A percentile compares a stretch with the other conserved stretches of the same genome.
Conservation (phyloP, 2,113 vertebrate genomes). For the Electrona antarctica region DNA sequence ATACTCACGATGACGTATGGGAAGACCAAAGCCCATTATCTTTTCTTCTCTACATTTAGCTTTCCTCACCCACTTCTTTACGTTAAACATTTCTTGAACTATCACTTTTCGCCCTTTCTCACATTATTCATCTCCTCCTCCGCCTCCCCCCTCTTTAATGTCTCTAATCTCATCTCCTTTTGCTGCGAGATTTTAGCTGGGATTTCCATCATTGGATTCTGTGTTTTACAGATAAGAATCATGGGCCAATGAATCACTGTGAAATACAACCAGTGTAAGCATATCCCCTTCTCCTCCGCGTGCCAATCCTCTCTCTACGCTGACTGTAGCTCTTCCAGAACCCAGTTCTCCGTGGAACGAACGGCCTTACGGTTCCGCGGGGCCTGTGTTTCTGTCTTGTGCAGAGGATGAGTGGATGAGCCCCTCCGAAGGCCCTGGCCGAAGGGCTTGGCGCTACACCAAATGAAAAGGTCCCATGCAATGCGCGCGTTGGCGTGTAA, state of each 20-base stretch:
- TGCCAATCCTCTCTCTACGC: conserved; percentile 15
- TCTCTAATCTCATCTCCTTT: background rate
- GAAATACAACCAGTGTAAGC: conserved; percentile 32
- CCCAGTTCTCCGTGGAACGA: background rate
- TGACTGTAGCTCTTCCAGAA: conserved; percentile 8
- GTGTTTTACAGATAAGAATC: conserved; percentile 10
- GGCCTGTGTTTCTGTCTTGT: too few relatives aligned
- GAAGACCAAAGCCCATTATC: background rate
- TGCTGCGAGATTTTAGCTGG: background rate
- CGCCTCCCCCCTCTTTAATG: background rate
- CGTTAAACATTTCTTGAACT: background rate
- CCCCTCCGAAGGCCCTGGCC: too few relatives aligned
- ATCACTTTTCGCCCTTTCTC: background rate
- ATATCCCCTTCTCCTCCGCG: conserved; percentile 12
- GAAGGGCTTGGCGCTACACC: too few relatives aligned
- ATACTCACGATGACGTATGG: background rate
- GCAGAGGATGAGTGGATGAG: too few relatives aligned
- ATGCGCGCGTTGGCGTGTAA: too few relatives aligned
- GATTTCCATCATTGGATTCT: conserved; percentile 15
- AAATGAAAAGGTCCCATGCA: too few relatives aligned
- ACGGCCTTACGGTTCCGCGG: too few relatives aligned
- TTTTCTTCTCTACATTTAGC: background rate
- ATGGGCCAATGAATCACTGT: background rate
- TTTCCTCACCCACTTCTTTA: background rate
- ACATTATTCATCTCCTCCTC: background rate